These are phyloP conservation scores for Polypterus bichir DNA, from an alignment of 2,113 vertebrate genomes.

Conservation along the genomic window DNA sequence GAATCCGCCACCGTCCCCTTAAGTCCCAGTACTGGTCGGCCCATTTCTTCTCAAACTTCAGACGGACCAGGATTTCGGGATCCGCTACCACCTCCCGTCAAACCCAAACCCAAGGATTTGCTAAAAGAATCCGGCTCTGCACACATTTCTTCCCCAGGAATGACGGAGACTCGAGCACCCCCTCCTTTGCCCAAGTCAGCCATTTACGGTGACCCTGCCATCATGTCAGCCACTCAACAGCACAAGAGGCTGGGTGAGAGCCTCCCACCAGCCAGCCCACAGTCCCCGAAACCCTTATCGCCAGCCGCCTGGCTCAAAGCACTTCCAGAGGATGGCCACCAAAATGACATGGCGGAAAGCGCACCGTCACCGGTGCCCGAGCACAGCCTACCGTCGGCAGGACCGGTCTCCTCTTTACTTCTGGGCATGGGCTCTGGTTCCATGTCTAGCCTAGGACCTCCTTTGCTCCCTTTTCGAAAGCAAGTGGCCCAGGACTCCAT, in stretches of 20 bases:
- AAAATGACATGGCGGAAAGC: constrained; percentile 1
- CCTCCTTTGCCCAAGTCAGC: constrained; percentile 29
- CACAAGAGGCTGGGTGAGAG: not conserved
- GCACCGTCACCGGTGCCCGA: constrained; percentile 18
- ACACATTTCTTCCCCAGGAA: constrained; percentile 3
- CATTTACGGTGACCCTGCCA: constrained; percentile 35
- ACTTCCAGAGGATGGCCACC: constrained; percentile 14
- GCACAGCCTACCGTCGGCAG: constrained; percentile 19
- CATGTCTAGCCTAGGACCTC: constrained; percentile 32
- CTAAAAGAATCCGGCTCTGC: constrained; percentile 15
- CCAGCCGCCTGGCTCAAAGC: constrained; percentile 13
- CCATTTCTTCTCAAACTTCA: not conserved
- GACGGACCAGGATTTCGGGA: not conserved
- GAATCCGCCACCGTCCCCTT: not conserved
- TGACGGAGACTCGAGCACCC: constrained; percentile 11
- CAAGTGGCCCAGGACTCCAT: constrained; percentile 60
- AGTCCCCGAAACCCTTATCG: constrained; percentile 14
- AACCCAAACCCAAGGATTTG: constrained; percentile 21
- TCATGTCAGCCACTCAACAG: constrained; percentile 19
- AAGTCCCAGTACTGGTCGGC: not conserved
- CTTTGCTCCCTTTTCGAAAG: constrained; percentile 24
- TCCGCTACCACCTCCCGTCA: constrained; percentile 34
- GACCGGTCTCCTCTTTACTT: constrained; percentile 27
- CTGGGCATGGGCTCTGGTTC: constrained; percentile 30
- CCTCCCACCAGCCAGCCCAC: not conserved